Evolutionary conservation across 2,888 invertebrate species (phyloP).

Genomic region (Oscheius sp.): DNA sequence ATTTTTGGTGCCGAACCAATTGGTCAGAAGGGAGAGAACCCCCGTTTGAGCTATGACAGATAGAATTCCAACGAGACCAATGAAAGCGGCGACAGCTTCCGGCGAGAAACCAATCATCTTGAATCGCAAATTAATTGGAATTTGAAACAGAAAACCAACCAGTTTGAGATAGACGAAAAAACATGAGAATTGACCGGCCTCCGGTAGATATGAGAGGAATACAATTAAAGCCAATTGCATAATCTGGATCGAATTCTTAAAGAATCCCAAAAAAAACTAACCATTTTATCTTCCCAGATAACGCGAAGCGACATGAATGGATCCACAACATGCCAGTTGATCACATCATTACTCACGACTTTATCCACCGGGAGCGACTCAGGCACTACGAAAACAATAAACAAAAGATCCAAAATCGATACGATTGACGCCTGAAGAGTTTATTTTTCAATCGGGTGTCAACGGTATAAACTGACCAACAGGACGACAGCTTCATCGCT

Average conservation of each 20-base stretch:
- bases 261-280: slow-evolving; percentile 4
- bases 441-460: neutral
- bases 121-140: slow-evolving; percentile 12
- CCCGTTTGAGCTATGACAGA: slow-evolving; percentile 86
- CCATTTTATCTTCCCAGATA: slow-evolving; percentile 56
- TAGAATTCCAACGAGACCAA: slow-evolving; percentile 93
- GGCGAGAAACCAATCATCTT: slow-evolving; percentile 91
- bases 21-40: slow-evolving; percentile 42
- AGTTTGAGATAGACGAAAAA: slow-evolving; percentile 98
- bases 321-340: slow-evolving; percentile 96
- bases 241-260: slow-evolving; percentile 77
- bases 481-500: slow-evolving; percentile 84
- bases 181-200: slow-evolving; percentile 96
- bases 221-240: slow-evolving; percentile 95
- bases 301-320: slow-evolving; percentile 78
- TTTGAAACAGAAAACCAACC: slow-evolving; percentile 73
- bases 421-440: slow-evolving; percentile 84
- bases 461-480: slow-evolving; percentile 41
- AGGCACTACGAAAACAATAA: slow-evolving; percentile 95
- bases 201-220: slow-evolving; percentile 95
- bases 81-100: slow-evolving; percentile 94
- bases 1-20: slow-evolving; percentile 85
- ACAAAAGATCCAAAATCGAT: slow-evolving; percentile 94
- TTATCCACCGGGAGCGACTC: slow-evolving; percentile 96
- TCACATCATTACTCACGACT: slow-evolving; percentile 41